Conservation (phyloP, 2,888 invertebrate genomes). For the Epinotia brunnichana region DNA sequence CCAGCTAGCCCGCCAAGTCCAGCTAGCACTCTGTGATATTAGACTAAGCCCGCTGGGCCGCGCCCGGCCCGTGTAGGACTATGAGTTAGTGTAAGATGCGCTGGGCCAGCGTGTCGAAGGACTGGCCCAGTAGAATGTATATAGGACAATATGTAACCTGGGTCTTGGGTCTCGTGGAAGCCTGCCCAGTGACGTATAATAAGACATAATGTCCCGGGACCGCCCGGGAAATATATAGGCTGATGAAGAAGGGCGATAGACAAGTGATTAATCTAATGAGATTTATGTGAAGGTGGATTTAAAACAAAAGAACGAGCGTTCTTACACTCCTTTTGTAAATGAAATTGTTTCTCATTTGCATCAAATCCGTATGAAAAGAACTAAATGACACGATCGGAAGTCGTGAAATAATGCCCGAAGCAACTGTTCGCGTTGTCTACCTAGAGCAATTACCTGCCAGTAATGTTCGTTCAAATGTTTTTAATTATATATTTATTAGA, state of each 20-base stretch:
- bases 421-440: too few relatives aligned
- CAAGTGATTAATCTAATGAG: background rate
- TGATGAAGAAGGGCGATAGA: too few relatives aligned
- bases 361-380: background rate
- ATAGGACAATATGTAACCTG: background rate
- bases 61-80: background rate
- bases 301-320: background rate
- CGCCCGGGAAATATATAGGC: too few relatives aligned
- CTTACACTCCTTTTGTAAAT: background rate
- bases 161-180: background rate
- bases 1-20: constrained; percentile 79
- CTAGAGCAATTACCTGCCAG: too few relatives aligned
- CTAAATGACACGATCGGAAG: too few relatives aligned
- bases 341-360: background rate
- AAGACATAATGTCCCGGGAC: too few relatives aligned
- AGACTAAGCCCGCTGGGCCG: constrained; percentile 26
- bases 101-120: background rate
- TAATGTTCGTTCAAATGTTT: too few relatives aligned
- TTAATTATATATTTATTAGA: too few relatives aligned
- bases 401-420: too few relatives aligned
- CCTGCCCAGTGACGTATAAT: background rate
- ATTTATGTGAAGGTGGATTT: background rate
- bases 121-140: background rate
- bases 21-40: constrained; percentile 46
- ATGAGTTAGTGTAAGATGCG: background rate